Base-by-base conservation (phyloP, 2,797 vertebrate species). In the Esox masquinongy region DNA sequence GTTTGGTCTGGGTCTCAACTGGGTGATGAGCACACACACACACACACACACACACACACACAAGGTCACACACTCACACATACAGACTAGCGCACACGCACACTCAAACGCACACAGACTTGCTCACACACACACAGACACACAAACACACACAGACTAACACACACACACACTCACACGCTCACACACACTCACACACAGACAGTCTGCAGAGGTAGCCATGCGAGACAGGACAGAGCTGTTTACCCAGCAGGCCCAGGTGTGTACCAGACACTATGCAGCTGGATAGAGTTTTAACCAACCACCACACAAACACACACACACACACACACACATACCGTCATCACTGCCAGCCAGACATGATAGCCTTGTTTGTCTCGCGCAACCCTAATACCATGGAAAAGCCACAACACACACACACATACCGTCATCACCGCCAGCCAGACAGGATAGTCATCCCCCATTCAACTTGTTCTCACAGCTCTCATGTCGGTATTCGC, bases 171-270 rank as follows among this genome's bases (percentile, higher is more conserved):
- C 6, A 29, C 39, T 68, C 77, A 73, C 78, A 81, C 68, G n/a
- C 26, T 29, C 17, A 76, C 74, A 36, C 74, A 69, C 69, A 83
- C 74, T 34, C 74, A 69, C 69, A 83, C 75, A 79, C 47, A 67
- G 61, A 74, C 43, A 68, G 67, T 85, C 78, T 85, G 73, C 72
- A 83, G 73, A 77, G 74, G 77, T 81, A 87, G 72, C 81, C 85
- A 84, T 83, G 83, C 82, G 76, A 36, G 86, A 72, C 81, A 77
- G 70, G 64, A 80, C 71, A 72, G 72, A 74, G 63, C 76, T 88
- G 84, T 88, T 88, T 86, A 80, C 78, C 83, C 82, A 88, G 85
- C 74, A 83, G 84, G 78, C 34, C 85, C 87, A 90, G 87, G 88
- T 89, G 86, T 82, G 50, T 75, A 56, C 75, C 84, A 84, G 82